A percentile compares a stretch with the other conserved stretches of the same genome.
phyloP scores from a whole-genome alignment of 1,140 invertebrate species.

The Tetraneura akinire region DNA sequence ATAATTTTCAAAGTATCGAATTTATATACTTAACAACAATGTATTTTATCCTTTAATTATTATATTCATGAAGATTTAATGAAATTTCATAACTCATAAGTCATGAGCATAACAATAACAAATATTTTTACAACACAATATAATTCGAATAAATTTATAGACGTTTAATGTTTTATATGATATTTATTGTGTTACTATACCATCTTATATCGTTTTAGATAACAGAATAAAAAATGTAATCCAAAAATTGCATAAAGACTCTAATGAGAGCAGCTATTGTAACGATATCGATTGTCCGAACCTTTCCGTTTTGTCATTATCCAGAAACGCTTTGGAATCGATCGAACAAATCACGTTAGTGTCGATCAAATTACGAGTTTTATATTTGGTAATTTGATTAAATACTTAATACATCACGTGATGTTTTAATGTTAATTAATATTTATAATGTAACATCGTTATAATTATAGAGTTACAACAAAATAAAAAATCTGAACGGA shows the following conservation, averaged over 20 bases:
- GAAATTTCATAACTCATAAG: too few species aligned
- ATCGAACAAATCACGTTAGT: slow-evolving; percentile 7
- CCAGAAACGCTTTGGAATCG: background rate
- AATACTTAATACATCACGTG: background rate
- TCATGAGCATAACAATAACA: too few species aligned
- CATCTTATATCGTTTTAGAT: slow-evolving; percentile 4
- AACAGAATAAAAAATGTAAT: background rate
- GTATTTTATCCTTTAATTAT: too few species aligned
- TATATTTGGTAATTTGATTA: slow-evolving; percentile 33
- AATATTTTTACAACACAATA: too few species aligned
- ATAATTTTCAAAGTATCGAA: too few species aligned
- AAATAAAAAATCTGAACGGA: background rate
- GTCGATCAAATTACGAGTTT: slow-evolving; percentile 11
- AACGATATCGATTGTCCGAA: slow-evolving; percentile 28
- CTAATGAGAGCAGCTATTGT: background rate
- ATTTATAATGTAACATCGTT: too few species aligned
- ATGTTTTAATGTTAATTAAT: background rate
- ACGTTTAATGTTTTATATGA: too few species aligned
- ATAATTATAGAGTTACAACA: slow-evolving; percentile 22
- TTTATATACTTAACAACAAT: too few species aligned
- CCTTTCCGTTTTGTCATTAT: background rate
- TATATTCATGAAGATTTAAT: too few species aligned
- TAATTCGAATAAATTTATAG: too few species aligned
- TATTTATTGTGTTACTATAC: too few species aligned
- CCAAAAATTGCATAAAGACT: background rate